Evolutionary conservation across 2,113 vertebrate species (phyloP), one percentile per base, ranked within the genome.

Genomic region (Poecilia latipinna): DNA sequence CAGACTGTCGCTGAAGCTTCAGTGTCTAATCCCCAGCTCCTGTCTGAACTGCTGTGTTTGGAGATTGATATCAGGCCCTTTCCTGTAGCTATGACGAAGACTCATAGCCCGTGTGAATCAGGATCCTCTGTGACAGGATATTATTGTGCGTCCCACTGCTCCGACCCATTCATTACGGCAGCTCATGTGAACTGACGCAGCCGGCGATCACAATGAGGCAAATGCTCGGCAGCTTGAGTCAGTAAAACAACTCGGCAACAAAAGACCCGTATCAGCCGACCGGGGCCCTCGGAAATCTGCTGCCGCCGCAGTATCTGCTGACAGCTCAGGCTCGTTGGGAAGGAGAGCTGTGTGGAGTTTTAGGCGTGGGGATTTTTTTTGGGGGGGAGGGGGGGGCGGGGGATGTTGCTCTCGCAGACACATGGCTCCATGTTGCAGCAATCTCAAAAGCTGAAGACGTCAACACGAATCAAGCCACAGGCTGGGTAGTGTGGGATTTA

Each of bases 291-390:
- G 74, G 72, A 88, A 91, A 91, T 92, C 91, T 93, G 90, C 91
- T 92, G 92, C 80, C 86, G 90, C 78, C 68, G 61, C 87, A 85
- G 74, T 87, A 93, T 93, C 85, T 93, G 91, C 91, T 93, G 89
- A 93, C 90, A 78, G 74, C 88, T 80, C 67, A 8, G 81, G 73
- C 79, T 75, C 8, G 78, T 26, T 62, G 80, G 87, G 71, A 82
- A 76, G 57, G 66, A 68, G 57, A 66, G 72, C 22, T 54, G 67
- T n/a, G 71, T 29, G 44, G 72, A 76, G 61, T 78, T 75, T 79
- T 80, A 24, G 42, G 51, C 65, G 35, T 65, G 70, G 42, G 51
- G 72, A 28, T 70, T 69, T 33, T 15, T 28, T 29, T 29, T 29
- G 29, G 29, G 29, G 29, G 29, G 3, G 29, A 29, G 10, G 69